These are phyloP conservation scores for Caenorhabditis zanzibari DNA, from an alignment of 2,888 invertebrate genomes.

Conservation along the genomic window DNA sequence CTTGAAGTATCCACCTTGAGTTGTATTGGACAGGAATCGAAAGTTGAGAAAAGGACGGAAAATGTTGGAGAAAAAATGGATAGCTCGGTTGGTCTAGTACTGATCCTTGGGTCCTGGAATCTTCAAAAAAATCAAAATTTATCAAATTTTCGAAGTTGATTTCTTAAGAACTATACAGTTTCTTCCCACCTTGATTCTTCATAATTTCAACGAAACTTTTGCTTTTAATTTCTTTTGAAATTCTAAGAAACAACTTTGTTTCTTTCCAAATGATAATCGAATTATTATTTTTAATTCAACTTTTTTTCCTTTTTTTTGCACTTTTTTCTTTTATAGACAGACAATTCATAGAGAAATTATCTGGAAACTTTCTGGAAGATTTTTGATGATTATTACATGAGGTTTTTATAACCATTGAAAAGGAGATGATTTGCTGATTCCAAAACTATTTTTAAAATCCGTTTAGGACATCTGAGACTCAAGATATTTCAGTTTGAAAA, in stretches of 20 bases:
- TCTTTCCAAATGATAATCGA: neutral
- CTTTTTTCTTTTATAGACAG: neutral
- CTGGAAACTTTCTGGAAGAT: neutral
- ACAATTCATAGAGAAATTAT: neutral
- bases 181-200: neutral
- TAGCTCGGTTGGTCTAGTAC: too few species aligned
- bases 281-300: constrained; percentile 4
- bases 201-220: constrained; percentile 15
- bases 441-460: too few species aligned
- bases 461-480: too few species aligned
- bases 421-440: too few species aligned
- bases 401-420: too few species aligned
- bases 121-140: too few species aligned
- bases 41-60: too few species aligned
- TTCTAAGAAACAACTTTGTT: constrained; percentile 2
- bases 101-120: too few species aligned
- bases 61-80: neutral
- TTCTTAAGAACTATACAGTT: neutral
- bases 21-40: too few species aligned
- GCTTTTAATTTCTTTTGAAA: neutral
- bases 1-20: too few species aligned
- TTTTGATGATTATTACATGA: neutral
- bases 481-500: too few species aligned
- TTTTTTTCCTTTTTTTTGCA: neutral
- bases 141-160: neutral